phyloP scores from a whole-genome alignment of 1,140 invertebrate species.

The Ceratoteleas bidentatus region DNA sequence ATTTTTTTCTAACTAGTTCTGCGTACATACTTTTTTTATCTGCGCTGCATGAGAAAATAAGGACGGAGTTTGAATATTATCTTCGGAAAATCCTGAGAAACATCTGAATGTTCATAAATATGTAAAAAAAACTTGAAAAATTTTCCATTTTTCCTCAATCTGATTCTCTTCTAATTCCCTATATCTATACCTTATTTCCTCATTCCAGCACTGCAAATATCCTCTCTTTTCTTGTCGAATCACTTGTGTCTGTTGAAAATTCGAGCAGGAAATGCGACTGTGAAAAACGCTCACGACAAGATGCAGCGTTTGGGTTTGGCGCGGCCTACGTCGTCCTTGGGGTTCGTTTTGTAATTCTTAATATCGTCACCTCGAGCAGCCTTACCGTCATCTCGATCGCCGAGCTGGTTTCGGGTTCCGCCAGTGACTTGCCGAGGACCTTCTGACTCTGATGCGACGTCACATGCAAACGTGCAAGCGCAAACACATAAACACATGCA shows the following conservation, averaged over 20 bases:
- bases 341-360: slow-evolving; percentile 52
- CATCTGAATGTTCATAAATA: no score
- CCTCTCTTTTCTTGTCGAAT: no score
- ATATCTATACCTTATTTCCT: no score
- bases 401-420: slow-evolving; percentile 45
- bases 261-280: background rate
- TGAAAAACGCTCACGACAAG: slow-evolving; percentile 68
- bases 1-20: no score
- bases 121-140: no score
- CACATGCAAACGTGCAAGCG: slow-evolving; percentile 74
- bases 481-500: slow-evolving; percentile 67
- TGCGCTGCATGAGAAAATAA: no score
- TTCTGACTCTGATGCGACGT: slow-evolving; percentile 70
- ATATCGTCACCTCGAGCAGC: slow-evolving; percentile 53
- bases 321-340: slow-evolving; percentile 68
- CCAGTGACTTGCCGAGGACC: slow-evolving; percentile 40
- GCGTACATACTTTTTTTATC: no score
- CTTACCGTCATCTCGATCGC: slow-evolving; percentile 78
- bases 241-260: background rate
- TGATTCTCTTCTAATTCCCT: no score
- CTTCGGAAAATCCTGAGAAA: no score
- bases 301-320: slow-evolving; percentile 69
- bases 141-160: no score
- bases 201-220: no score
- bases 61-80: no score